Evolutionary conservation across 2,113 vertebrate genomes (phyloP), one percentile per base, ranked within the genome.

Genomic region (Amphiprion percula): DNA sequence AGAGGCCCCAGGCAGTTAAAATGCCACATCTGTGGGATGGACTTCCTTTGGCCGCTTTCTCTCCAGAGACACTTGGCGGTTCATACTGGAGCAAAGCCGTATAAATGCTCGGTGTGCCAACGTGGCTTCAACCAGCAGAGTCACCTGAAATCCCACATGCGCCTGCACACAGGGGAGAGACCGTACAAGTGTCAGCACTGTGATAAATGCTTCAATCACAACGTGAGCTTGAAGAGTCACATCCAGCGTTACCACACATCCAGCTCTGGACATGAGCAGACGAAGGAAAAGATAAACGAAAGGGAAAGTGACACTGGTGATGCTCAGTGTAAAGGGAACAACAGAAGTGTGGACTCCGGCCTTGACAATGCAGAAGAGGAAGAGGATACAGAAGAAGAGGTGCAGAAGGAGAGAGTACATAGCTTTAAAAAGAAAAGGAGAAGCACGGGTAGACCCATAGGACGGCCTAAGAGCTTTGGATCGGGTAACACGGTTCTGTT

Each of bases 91-190:
- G 61, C 10, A 2, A 90, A 77, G 46, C 84, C 85, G 0, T 73
- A 15, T n/a, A 88, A 83, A 26, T 92, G 91, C 33, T 71, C 63
- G 1, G 82, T 81, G 28, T 92, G 91, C 53, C 23, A 87, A 0
- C 88, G 88, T 14, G 75, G 85, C 66, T 92, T 92, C 24, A 90
- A 53, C 39, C 90, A 91, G 79, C 10, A 73, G 0, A 26, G 85
- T 37, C 85, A 92, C 68, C 83, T 92, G 28, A 90, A 90, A 21
- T 89, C 91, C 16, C 91, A 92, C 87, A 87, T 90, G 83, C 90
- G 90, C 2, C 58, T 92, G 54, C 89, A 92, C 86, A 92, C 91
- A 0, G 91, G 91, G 1, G 89, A 90, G 74, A 83, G 73, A 37
- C 91, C 90, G 3, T 92, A 49, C 26, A 87, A 88, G 62, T 92